Evolutionary conservation across 1,140 invertebrate genomes (phyloP).

Genomic region (Ceratosolen fusciceps): DNA sequence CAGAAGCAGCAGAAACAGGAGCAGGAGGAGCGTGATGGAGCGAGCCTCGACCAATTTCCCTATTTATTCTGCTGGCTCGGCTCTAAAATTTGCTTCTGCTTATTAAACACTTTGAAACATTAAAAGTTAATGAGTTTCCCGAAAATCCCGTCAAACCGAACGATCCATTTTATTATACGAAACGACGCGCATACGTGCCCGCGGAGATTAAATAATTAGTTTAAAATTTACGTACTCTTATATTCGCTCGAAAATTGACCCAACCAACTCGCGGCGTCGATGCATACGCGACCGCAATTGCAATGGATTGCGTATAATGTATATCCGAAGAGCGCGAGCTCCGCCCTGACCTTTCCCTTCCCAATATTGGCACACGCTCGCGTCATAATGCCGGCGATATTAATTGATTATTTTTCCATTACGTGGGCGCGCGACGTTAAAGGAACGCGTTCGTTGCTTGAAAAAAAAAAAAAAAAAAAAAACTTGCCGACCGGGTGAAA

Average conservation of each 20-base stretch:
- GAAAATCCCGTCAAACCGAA: background rate
- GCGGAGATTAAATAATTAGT: background rate
- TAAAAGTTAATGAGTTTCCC: background rate
- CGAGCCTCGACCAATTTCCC: background rate
- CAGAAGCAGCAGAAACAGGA: too few species aligned
- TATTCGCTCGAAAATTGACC: slow-evolving; percentile 20
- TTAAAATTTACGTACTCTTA: background rate
- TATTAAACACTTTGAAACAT: background rate
- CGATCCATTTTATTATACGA: background rate
- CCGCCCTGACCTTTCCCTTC: background rate
- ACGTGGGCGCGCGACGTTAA: too few species aligned
- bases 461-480: too few species aligned
- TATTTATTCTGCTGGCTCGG: background rate
- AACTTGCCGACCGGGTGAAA: too few species aligned
- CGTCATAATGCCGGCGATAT: background rate
- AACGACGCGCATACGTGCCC: background rate
- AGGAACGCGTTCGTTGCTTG: too few species aligned
- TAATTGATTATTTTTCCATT: background rate
- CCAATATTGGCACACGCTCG: background rate
- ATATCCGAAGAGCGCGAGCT: background rate
- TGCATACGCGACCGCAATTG: background rate
- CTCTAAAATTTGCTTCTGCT: background rate
- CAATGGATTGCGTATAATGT: background rate
- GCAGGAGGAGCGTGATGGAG: background rate
- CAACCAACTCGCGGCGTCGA: background rate